Evolutionary conservation across 1,140 invertebrate genomes (phyloP), one percentile per base, ranked within the genome.

Genomic region (Mylabris phalerata): DNA sequence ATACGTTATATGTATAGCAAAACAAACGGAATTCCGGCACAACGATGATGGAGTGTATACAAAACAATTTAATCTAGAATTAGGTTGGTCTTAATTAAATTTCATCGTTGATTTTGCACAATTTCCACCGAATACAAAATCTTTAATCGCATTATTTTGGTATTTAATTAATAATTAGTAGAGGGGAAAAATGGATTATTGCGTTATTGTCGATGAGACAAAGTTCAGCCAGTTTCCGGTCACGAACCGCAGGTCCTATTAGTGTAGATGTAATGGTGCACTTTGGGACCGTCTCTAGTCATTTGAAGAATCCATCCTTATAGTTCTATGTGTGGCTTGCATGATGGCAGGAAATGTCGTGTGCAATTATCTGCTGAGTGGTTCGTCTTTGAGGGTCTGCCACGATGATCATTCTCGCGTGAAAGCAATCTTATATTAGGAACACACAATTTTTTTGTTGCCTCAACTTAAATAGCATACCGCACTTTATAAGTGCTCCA

Each of bases 301-400:
- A 43, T 46, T 50, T 39, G 52, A 59, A 59, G 57, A 59, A 59
- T 59, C 48, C 19, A 19, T 19, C 19, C 7, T 7, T 32, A 32
- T 32, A 32, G 32, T 32, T 32, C 7, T 32, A 32, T 32, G 32
- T 59, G 57, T 48, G 50, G 27, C 49, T 46, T 44, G 57, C 50
- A 59, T 58, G 49, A 50, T 46, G 56, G 49, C 56, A 50, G 56
- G 48, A 59, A 59, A 52, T 54, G 57, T 54, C 57, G 50, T 50
- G 45, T 49, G 44, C 50, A 59, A 59, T 59, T 59, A 59, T 59
- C 57, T 59, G 50, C 50, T 59, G 50, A 59, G 57, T 59, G 57
- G 49, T 49, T 32, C 50, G 50, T 48, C 57, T 59, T 59, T 59
- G 57, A 59, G 50, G 57, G 54, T 48, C 46, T 48, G 45, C 54